Conservation (phyloP, 2,113 vertebrate species). For the Hoplias malabaricus region DNA sequence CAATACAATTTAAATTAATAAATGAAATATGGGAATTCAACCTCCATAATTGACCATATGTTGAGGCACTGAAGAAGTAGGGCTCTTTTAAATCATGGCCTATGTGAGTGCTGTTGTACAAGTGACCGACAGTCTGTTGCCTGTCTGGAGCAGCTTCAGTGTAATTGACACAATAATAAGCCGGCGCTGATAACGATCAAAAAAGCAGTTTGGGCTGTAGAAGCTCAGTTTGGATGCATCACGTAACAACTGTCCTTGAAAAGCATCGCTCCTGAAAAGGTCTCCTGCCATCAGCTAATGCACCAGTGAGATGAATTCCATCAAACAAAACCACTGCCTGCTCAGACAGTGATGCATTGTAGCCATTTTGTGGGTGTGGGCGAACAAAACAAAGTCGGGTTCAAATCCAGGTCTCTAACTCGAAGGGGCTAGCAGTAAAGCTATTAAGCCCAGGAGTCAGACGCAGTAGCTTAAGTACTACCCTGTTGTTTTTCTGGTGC, state of each 20-base stretch:
- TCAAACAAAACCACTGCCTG: slow-evolving; percentile 11
- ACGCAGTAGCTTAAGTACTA: neutral
- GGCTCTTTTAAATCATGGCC: slow-evolving; percentile 4
- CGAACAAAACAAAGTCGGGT: slow-evolving; percentile 1
- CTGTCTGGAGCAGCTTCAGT: slow-evolving; percentile 17
- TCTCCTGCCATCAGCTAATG: slow-evolving; percentile 5
- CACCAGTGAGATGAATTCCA: slow-evolving; percentile 26
- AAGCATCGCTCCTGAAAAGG: neutral
- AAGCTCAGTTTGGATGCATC: slow-evolving; percentile 32
- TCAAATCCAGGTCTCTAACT: slow-evolving; percentile 5
- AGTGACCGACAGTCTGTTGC: slow-evolving; percentile 33
- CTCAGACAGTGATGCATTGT: slow-evolving; percentile 20
- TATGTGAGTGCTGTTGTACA: neutral
- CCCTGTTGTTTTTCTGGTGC: neutral
- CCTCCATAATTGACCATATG: no score
- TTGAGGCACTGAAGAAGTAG: neutral
- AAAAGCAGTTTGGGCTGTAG: slow-evolving; percentile 29
- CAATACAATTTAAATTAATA: no score
- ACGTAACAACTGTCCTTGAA: slow-evolving; percentile 24
- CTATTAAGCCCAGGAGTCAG: neutral
- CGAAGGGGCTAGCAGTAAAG: neutral
- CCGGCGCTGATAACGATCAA: slow-evolving; percentile 39
- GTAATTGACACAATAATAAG: slow-evolving; percentile 43
- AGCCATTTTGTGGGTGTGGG: neutral
- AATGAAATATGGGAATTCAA: no score